phyloP scores from a whole-genome alignment of 2,797 vertebrate species.

The Potorous gilbertii region DNA sequence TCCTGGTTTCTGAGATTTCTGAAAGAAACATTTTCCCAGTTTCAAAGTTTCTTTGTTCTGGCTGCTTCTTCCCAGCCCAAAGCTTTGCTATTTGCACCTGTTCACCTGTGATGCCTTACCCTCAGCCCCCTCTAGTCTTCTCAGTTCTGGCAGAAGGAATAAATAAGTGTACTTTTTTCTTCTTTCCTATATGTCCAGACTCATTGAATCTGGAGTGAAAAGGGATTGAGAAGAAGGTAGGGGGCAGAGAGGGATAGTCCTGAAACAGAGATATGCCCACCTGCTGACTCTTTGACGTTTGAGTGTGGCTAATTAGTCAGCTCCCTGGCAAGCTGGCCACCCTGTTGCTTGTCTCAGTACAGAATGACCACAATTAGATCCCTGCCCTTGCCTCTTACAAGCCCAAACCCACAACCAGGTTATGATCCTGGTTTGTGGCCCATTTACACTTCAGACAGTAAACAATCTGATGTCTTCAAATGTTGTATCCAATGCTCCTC shows the following conservation, averaged over 20 bases:
- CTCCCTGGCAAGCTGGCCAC: background rate
- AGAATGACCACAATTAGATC: background rate
- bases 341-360: slow-evolving; percentile 79
- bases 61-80: background rate
- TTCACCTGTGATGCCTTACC: background rate
- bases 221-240: background rate
- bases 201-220: slow-evolving; percentile 79
- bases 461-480: background rate
- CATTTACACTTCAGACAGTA: background rate
- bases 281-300: background rate
- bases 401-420: background rate
- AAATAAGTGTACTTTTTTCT: slow-evolving; percentile 80
- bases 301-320: background rate
- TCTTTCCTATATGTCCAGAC: slow-evolving; percentile 79
- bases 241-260: background rate
- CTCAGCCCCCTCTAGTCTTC: slow-evolving; percentile 59
- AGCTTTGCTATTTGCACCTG: background rate
- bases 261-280: background rate
- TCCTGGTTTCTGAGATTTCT: background rate
- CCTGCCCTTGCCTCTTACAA: background rate
- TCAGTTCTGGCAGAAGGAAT: slow-evolving; percentile 77
- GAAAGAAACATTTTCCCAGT: background rate
- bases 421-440: background rate
- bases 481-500: background rate
- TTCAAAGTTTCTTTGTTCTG: background rate